Conservation (phyloP, 2,113 vertebrate species). For the Raja brachyura region DNA sequence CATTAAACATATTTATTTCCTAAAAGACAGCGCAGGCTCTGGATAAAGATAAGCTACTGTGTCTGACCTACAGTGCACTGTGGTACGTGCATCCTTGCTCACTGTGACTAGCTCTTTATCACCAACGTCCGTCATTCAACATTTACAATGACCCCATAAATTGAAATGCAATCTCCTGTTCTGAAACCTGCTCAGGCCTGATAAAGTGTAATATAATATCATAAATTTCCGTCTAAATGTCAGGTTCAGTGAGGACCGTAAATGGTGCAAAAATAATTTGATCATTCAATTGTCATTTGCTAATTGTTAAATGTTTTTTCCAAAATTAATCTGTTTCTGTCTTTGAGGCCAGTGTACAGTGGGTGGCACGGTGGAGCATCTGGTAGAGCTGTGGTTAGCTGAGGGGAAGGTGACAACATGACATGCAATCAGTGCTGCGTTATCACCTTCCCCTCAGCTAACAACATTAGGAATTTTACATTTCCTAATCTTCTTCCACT, state of each 20-base stretch:
- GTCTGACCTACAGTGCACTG: slow-evolving; percentile 28
- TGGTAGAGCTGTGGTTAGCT: no score
- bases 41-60: slow-evolving; percentile 36
- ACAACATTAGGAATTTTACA: no score
- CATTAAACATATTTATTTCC: slow-evolving; percentile 36
- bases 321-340: neutral
- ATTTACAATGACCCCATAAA: slow-evolving; percentile 15
- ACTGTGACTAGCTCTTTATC: slow-evolving; percentile 27
- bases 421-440: no score
- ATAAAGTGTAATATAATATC: slow-evolving; percentile 23
- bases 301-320: neutral
- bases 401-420: no score
- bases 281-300: neutral
- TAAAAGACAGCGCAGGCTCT: slow-evolving; percentile 12
- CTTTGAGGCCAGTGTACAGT: neutral
- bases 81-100: slow-evolving; percentile 32
- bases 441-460: no score
- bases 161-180: slow-evolving; percentile 13
- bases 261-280: neutral
- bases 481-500: no score
- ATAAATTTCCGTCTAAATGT: neutral
- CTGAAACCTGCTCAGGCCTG: neutral
- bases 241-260: neutral
- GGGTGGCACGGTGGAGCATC: no score
- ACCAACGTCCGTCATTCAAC: slow-evolving; percentile 19